These are phyloP conservation scores for Albula glossodonta DNA, from an alignment of 2,113 vertebrate species.

Conservation along the genomic window DNA sequence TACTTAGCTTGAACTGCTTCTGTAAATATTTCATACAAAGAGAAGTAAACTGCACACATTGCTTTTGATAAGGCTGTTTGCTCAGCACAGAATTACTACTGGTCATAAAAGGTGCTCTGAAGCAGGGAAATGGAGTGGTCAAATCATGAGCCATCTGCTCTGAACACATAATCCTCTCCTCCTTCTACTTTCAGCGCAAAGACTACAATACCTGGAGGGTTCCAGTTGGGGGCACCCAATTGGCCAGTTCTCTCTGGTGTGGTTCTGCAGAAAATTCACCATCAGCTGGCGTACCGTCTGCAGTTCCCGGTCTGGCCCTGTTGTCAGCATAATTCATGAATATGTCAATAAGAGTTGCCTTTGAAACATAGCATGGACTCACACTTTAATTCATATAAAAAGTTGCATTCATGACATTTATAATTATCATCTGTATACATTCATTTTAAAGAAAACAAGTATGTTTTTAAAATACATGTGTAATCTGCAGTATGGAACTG, in stretches of 20 bases:
- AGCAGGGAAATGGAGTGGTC: not conserved
- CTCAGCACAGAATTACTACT: not conserved
- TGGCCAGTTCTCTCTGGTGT: slow-evolving; percentile 71
- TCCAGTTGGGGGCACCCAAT: slow-evolving; percentile 74
- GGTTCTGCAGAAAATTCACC: slow-evolving; percentile 90
- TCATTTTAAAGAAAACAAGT: not conserved
- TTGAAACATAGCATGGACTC: not conserved
- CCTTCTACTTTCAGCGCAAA: not conserved
- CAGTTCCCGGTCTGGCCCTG: slow-evolving; percentile 80
- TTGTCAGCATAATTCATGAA: not conserved
- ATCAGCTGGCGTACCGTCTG: slow-evolving; percentile 82
- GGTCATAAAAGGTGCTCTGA: not conserved
- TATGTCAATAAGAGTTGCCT: not conserved
- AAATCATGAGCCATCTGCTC: not conserved
- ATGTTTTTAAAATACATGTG: no score
- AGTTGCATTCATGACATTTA: no score
- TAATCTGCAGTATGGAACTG: no score
- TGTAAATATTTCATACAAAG: no score
- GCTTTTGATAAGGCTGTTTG: no score
- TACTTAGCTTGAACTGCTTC: no score
- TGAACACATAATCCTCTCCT: not conserved
- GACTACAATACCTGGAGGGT: slow-evolving; percentile 66
- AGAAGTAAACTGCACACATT: no score
- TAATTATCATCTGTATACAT: no score
- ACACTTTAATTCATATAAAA: not conserved